Conservation (phyloP, 2,113 vertebrate species). For the Microtus montanus region DNA sequence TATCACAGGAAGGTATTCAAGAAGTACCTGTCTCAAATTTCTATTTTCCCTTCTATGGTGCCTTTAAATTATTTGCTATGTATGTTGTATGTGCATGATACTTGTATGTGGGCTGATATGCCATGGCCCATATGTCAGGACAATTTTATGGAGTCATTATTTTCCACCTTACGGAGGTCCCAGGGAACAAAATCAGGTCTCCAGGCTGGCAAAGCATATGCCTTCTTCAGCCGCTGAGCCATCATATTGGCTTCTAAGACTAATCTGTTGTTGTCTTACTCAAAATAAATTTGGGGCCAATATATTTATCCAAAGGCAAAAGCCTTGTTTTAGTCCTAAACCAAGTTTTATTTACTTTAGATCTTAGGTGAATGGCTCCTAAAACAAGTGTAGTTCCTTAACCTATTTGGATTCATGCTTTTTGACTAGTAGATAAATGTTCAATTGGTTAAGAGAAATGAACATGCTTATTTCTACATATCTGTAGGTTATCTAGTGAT, state of each 20-base stretch:
- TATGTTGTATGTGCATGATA: background rate
- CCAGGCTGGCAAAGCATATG: background rate
- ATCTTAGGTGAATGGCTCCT: background rate
- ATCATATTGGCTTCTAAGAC: background rate
- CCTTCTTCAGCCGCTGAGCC: background rate
- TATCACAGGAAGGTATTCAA: background rate
- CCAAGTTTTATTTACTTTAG: background rate
- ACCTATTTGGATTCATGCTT: background rate
- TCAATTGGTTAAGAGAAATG: constrained; percentile 47
- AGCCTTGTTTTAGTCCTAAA: background rate
- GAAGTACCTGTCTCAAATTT: background rate
- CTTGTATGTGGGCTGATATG: background rate
- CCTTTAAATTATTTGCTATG: background rate
- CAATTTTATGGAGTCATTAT: background rate
- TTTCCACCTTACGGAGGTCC: background rate
- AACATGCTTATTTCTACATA: constrained; percentile 26
- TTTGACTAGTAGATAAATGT: background rate
- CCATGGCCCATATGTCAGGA: background rate
- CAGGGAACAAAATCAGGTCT: background rate
- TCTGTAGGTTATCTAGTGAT: background rate
- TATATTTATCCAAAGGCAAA: background rate
- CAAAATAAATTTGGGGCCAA: background rate
- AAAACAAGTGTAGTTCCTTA: background rate
- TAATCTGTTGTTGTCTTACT: background rate
- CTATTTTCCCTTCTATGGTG: background rate